Evolutionary conservation across 92 coral and sea anemone genomes (phyloP).

Genomic region (Anthopleura xanthogrammica): DNA sequence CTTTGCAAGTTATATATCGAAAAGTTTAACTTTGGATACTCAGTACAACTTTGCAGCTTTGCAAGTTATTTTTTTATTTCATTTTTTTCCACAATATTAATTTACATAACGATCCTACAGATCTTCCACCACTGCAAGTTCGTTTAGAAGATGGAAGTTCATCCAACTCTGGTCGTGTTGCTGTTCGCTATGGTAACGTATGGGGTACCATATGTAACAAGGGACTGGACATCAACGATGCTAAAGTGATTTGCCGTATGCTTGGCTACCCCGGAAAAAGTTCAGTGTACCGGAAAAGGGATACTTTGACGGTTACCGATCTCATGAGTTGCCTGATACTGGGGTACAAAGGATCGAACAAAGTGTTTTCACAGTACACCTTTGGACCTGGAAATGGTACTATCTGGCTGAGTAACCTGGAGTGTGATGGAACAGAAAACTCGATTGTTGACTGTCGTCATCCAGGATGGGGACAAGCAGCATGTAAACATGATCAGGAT

Average conservation of each 20-base stretch:
- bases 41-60: too few species aligned
- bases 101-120: too few species aligned
- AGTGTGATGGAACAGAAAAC: slow-evolving; percentile 1
- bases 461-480: slow-evolving; percentile 5
- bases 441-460: slow-evolving; percentile 13
- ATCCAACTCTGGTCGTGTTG: slow-evolving; percentile 13
- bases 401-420: slow-evolving; percentile 3
- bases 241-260: slow-evolving; percentile 19
- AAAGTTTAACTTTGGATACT: too few species aligned
- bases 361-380: neutral
- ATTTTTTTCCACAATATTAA: too few species aligned
- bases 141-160: slow-evolving; percentile 11
- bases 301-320: too few species aligned
- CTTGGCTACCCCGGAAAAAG: slow-evolving; percentile 14
- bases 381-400: neutral
- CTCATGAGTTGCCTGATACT: neutral
- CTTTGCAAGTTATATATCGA: too few species aligned
- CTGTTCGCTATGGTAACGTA: slow-evolving; percentile 1
- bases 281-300: too few species aligned
- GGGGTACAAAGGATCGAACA: neutral
- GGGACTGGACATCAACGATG: slow-evolving; percentile 17
- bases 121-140: slow-evolving; percentile 2
- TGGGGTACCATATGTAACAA: slow-evolving; percentile 15
- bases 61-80: neutral
- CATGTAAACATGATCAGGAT: neutral